phyloP scores from a whole-genome alignment of 2,888 invertebrate genomes.

The Ditula angustiorana region DNA sequence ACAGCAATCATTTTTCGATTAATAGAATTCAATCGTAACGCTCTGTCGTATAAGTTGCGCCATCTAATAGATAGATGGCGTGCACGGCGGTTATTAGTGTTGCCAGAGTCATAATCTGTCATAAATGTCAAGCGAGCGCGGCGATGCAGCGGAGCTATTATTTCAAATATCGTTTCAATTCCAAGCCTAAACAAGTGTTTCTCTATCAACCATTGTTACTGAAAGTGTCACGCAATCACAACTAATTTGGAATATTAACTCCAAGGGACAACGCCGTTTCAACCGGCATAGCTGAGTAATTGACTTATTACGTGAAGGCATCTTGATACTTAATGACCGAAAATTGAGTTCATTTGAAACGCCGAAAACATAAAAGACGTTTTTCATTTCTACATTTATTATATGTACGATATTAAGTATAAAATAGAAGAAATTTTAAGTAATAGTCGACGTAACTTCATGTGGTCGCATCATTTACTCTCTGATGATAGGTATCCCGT shows the following conservation, averaged over 20 bases:
- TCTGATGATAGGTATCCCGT: slow-evolving; percentile 91
- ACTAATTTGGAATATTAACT: slow-evolving; percentile 55
- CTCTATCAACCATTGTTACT: slow-evolving; percentile 67
- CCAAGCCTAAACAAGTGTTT: slow-evolving; percentile 68
- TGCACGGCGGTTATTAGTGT: slow-evolving; percentile 74
- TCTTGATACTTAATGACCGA: slow-evolving; percentile 49
- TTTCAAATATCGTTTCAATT: slow-evolving; percentile 73
- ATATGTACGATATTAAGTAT: background rate
- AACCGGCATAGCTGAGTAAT: slow-evolving; percentile 56
- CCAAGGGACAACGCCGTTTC: slow-evolving; percentile 51
- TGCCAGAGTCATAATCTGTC: slow-evolving; percentile 77
- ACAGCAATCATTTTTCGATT: slow-evolving; percentile 69
- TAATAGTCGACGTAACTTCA: background rate
- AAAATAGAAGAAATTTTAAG: background rate
- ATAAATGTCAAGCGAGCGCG: slow-evolving; percentile 76
- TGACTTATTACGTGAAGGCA: slow-evolving; percentile 53
- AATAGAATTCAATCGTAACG: slow-evolving; percentile 72
- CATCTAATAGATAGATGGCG: slow-evolving; percentile 81
- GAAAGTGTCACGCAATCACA: slow-evolving; percentile 72
- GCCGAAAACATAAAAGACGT: slow-evolving; percentile 28
- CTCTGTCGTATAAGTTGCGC: slow-evolving; percentile 66
- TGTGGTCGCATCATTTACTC: slow-evolving; percentile 53
- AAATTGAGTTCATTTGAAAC: slow-evolving; percentile 47
- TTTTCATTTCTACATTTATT: slow-evolving; percentile 4
- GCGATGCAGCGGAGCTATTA: slow-evolving; percentile 69